A percentile compares a stretch with the other conserved stretches of the same genome.
Evolutionary conservation across 1,140 invertebrate genomes (phyloP).

Genomic region (Octopus sinensis): DNA sequence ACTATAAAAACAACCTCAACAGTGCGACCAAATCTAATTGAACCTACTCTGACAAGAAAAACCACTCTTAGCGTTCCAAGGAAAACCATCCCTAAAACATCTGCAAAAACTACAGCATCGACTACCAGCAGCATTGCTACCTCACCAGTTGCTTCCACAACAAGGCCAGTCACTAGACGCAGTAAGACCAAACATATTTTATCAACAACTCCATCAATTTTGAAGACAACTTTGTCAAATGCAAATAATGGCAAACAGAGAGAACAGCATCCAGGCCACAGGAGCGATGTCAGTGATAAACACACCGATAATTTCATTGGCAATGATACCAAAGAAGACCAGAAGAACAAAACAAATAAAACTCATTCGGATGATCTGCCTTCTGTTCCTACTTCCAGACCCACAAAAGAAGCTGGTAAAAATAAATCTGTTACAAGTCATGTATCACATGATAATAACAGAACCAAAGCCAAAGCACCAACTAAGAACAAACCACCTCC

Average conservation of each 20-base stretch:
- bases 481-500: too few relatives aligned
- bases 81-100: background rate
- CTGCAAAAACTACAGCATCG: background rate
- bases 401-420: too few relatives aligned
- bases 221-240: too few relatives aligned
- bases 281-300: background rate
- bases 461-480: too few relatives aligned
- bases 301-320: background rate
- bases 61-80: background rate
- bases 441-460: too few relatives aligned
- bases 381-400: too few relatives aligned
- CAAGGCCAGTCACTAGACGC: background rate
- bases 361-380: too few relatives aligned
- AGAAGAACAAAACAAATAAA: background rate
- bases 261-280: background rate
- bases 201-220: too few relatives aligned
- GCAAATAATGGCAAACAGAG: too few relatives aligned
- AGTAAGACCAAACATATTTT: background rate
- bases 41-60: background rate
- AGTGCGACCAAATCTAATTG: background rate
- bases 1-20: constrained; percentile 6
- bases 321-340: background rate
- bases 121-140: background rate
- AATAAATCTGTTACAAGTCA: too few relatives aligned
- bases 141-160: background rate